Evolutionary conservation across 2,888 invertebrate species (phyloP).

Genomic region (Lordiphosa fenestrarum): DNA sequence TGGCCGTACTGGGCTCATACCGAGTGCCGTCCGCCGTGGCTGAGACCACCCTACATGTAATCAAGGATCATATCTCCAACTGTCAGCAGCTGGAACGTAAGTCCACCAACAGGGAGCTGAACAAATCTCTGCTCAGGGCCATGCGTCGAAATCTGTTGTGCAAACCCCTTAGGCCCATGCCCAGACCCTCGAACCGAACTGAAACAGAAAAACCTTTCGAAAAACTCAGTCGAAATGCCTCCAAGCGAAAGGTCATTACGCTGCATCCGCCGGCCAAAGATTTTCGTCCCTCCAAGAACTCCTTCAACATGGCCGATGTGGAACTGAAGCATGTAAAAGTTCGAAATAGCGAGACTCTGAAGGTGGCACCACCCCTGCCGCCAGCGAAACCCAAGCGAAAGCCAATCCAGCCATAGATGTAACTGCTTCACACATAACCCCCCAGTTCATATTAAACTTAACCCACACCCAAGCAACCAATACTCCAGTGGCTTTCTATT

Average conservation of each 20-base stretch:
- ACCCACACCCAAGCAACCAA: no score
- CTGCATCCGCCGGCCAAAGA: slow-evolving; percentile 39
- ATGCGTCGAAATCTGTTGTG: background rate
- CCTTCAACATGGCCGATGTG: slow-evolving; percentile 16
- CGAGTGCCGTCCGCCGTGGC: slow-evolving; percentile 27
- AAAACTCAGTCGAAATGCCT: slow-evolving; percentile 10
- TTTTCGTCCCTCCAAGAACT: slow-evolving; percentile 48
- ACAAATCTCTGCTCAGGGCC: background rate
- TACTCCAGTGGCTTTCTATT: no score
- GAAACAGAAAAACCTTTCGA: slow-evolving; percentile 28
- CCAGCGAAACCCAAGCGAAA: slow-evolving; percentile 21
- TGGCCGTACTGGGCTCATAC: slow-evolving; percentile 19
- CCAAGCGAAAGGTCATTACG: slow-evolving; percentile 33
- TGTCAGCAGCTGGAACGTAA: background rate
- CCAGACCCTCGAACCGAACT: background rate
- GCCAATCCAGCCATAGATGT: no score
- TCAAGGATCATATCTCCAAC: slow-evolving; percentile 25
- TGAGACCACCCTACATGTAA: slow-evolving; percentile 18
- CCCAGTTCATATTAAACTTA: no score
- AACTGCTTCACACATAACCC: no score
- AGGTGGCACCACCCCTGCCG: slow-evolving; percentile 12
- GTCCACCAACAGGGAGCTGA: background rate
- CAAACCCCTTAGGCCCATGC: background rate
- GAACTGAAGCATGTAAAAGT: slow-evolving; percentile 10
- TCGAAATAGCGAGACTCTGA: background rate